Evolutionary conservation across 1,140 invertebrate genomes (phyloP), one percentile per base, ranked within the genome.

Genomic region (Phenacoccus solenopsis): DNA sequence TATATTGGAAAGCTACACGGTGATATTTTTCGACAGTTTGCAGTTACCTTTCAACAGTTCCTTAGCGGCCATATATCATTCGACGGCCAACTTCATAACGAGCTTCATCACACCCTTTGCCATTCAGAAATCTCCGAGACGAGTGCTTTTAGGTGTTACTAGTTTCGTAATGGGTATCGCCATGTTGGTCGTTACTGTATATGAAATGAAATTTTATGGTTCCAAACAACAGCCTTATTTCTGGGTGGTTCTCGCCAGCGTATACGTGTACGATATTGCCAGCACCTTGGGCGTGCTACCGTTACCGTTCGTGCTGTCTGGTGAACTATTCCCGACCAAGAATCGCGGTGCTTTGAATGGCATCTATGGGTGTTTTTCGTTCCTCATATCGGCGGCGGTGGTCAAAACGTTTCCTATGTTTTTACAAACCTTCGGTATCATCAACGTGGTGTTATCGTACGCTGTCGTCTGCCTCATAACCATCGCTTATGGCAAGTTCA

Each of bases 361-460:
- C 0, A 69, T 89, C 1, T 77, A 80, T 2, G 80, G 82, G 71
- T 79, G 80, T 69, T 86, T 85, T 73, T 88, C 80, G 78, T 73
- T 74, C 13, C 72, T 81, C 1, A 80, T 80, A 4, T 81, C 81
- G 70, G 59, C 75, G 4, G 78, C 80, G 78, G 82, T 86, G 5
- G 85, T 90, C 3, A 91, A 91, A 76, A 83, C 82, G 1, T 92
- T 90, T 78, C 84, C 85, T 0, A 76, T 81, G 1, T 78, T 88
- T 75, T 77, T 84, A 22, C 22, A 75, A 0, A n/a, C 71, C 0
- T 79, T 92, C 72, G 85, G 85, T 1, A 80, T 82, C 64, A 79
- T 82, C 30, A 84, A 85, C 0, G 93, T 91, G 75, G 84, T 85
- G 69, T 83, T 91, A 72, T 94, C 88, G 77, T 84, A 84, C 0